Evolutionary conservation across 2,113 vertebrate species (phyloP).

Genomic region (Gobius niger): DNA sequence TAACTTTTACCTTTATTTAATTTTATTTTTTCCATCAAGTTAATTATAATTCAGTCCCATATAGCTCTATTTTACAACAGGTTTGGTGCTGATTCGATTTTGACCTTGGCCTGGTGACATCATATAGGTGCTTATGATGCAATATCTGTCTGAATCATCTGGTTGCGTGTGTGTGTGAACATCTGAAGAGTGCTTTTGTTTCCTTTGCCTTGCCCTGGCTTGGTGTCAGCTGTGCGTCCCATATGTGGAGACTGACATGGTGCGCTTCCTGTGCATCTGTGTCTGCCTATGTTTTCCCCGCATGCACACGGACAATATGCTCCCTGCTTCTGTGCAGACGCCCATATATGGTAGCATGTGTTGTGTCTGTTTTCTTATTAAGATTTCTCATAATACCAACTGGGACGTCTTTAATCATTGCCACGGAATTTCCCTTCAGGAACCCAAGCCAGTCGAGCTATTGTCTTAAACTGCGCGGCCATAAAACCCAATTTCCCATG

Average conservation of each 20-base stretch:
- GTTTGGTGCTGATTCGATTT: too few relatives aligned
- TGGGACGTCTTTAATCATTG: constrained; percentile 26
- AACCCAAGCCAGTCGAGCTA: constrained; percentile 34
- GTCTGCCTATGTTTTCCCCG: constrained; percentile 23
- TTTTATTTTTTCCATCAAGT: too few relatives aligned
- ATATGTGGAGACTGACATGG: constrained; percentile 20
- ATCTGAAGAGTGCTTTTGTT: background rate
- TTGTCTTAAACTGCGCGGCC: constrained; percentile 52
- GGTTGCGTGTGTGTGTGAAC: constrained; percentile 5
- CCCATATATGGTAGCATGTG: constrained; percentile 1
- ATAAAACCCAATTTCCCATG: constrained; percentile 72
- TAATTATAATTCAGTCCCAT: too few relatives aligned
- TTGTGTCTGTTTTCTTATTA: constrained; percentile 22
- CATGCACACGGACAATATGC: constrained; percentile 2
- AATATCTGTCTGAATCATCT: background rate
- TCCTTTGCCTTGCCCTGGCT: constrained; percentile 11
- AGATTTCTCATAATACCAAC: constrained; percentile 18
- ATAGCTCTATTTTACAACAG: too few relatives aligned
- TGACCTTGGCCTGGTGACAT: too few relatives aligned
- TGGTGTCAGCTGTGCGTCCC: constrained; percentile 30
- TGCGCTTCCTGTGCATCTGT: constrained; percentile 34
- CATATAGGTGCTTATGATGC: background rate
- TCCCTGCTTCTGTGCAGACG: background rate
- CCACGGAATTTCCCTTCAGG: constrained; percentile 35
- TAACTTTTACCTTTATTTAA: too few relatives aligned